phyloP scores from a whole-genome alignment of 2,113 vertebrate genomes.

The Hylia prasina region DNA sequence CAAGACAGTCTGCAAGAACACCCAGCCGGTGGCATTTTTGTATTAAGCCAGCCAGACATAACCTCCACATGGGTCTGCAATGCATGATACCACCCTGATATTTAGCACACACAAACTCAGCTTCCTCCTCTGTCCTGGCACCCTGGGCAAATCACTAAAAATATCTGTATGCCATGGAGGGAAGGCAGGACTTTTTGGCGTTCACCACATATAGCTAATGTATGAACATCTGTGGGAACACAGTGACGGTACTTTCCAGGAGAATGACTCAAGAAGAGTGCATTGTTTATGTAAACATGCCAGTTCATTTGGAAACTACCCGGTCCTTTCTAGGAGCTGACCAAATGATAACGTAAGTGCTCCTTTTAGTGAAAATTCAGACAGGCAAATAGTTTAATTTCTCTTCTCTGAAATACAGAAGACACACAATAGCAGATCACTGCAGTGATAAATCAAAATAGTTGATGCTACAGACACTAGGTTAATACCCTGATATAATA shows the following conservation, averaged over 20 bases:
- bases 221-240: background rate
- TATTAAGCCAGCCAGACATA: background rate
- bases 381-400: background rate
- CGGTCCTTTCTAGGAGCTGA: background rate
- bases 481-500: background rate
- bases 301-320: background rate
- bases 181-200: background rate
- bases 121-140: background rate
- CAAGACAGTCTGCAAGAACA: background rate
- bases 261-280: background rate
- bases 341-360: background rate
- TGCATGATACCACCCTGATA: background rate
- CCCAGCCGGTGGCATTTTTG: background rate
- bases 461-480: background rate
- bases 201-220: background rate
- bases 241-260: background rate
- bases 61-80: background rate
- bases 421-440: background rate
- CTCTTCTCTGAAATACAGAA: background rate
- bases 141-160: background rate
- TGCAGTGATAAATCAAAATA: background rate
- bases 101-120: background rate
- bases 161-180: background rate
- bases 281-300: background rate
- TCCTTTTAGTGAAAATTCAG: background rate